Evolutionary conservation across 2,113 vertebrate genomes (phyloP).

Genomic region (Cheirogaleus medius): DNA sequence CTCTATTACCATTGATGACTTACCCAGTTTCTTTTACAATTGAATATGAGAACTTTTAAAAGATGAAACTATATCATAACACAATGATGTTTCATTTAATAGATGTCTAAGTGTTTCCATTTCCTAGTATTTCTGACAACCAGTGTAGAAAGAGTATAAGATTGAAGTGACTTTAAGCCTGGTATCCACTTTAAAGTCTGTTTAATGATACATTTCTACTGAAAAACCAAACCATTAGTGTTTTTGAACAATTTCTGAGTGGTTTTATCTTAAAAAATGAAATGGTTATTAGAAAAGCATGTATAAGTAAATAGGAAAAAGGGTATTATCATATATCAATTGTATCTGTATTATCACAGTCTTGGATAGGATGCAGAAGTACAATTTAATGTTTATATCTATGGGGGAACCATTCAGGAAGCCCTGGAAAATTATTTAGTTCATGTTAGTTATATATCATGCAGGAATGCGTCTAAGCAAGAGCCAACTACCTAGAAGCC

Average conservation of each 20-base stretch:
- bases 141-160: slow-evolving; percentile 54
- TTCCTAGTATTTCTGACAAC: slow-evolving; percentile 60
- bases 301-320: slow-evolving; percentile 41
- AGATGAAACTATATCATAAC: slow-evolving; percentile 16
- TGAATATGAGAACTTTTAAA: slow-evolving; percentile 2
- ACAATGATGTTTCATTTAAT: slow-evolving; percentile 43
- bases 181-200: slow-evolving; percentile 46
- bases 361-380: neutral
- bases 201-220: slow-evolving; percentile 62
- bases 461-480: neutral
- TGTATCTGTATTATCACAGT: slow-evolving; percentile 30
- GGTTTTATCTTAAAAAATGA: slow-evolving; percentile 59
- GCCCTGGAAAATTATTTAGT: neutral
- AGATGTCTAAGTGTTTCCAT: slow-evolving; percentile 50
- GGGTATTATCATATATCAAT: slow-evolving; percentile 33
- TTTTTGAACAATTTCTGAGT: slow-evolving; percentile 54
- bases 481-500: neutral
- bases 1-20: neutral
- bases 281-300: slow-evolving; percentile 52
- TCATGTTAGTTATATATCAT: neutral
- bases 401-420: neutral
- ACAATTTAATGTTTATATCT: slow-evolving; percentile 12
- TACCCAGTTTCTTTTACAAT: slow-evolving; percentile 13
- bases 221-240: slow-evolving; percentile 44
- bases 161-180: slow-evolving; percentile 61